Evolutionary conservation across 2,888 invertebrate genomes (phyloP).

Genomic region (Sturmia bella): DNA sequence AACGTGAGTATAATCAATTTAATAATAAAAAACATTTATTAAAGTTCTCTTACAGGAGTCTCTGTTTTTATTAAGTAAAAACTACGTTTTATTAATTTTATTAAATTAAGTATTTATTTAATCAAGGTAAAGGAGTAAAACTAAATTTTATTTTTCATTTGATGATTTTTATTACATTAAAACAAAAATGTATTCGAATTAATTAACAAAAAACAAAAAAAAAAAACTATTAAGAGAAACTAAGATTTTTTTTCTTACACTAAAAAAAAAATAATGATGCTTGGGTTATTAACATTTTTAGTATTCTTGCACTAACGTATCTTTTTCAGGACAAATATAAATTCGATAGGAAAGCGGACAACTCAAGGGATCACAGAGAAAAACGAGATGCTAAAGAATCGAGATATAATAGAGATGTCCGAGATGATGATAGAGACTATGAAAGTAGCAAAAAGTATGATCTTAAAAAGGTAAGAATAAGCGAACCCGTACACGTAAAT

Average conservation of each 20-base stretch:
- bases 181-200: slow-evolving; percentile 30
- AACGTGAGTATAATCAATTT: slow-evolving; percentile 76
- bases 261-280: slow-evolving; percentile 9
- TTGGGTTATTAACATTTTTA: slow-evolving; percentile 69
- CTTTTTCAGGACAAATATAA: slow-evolving; percentile 70
- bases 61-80: slow-evolving; percentile 46
- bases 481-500: too few species aligned
- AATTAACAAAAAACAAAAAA: slow-evolving; percentile 25
- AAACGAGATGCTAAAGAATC: slow-evolving; percentile 55
- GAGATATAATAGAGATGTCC: slow-evolving; percentile 44
- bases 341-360: slow-evolving; percentile 49
- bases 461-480: slow-evolving; percentile 57
- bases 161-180: slow-evolving; percentile 45
- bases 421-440: slow-evolving; percentile 54
- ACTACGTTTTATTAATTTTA: slow-evolving; percentile 48
- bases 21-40: slow-evolving; percentile 65
- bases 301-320: slow-evolving; percentile 70
- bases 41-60: slow-evolving; percentile 71
- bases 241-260: slow-evolving; percentile 45
- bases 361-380: slow-evolving; percentile 52
- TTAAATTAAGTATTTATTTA: slow-evolving; percentile 39
- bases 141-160: slow-evolving; percentile 58
- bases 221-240: slow-evolving; percentile 38
- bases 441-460: slow-evolving; percentile 61
- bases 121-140: slow-evolving; percentile 66